Evolutionary conservation across 2,113 vertebrate species (phyloP).

Genomic region (Penelope pileata): DNA sequence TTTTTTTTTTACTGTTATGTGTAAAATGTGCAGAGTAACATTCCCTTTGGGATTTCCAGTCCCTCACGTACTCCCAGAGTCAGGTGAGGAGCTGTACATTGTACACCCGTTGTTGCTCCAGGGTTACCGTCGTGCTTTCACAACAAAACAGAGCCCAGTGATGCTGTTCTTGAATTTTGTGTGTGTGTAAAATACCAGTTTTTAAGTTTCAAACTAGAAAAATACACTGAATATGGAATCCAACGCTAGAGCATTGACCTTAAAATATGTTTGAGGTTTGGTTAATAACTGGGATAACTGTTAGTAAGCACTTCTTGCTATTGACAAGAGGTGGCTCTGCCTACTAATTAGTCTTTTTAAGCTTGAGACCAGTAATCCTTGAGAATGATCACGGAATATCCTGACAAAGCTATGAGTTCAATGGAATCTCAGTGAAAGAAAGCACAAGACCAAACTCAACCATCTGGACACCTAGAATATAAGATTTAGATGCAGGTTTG

Average conservation of each 20-base stretch:
- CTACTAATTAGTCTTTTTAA: slow-evolving; percentile 5
- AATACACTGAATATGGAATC: not conserved
- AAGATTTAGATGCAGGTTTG: rapidly evolving
- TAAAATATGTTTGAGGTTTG: not conserved
- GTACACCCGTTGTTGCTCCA: not conserved
- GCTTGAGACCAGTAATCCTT: not conserved
- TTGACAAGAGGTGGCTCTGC: not conserved
- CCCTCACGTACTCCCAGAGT: not conserved
- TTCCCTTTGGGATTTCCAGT: not conserved
- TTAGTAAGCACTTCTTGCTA: not conserved
- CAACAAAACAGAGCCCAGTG: not conserved
- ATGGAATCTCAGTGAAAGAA: not conserved
- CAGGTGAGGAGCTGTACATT: rapidly evolving
- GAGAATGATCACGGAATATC: not conserved
- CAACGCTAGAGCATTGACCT: not conserved
- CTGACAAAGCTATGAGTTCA: not conserved
- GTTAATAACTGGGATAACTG: not conserved
- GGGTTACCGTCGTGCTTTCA: not conserved
- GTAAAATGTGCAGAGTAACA: not conserved
- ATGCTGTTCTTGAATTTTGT: not conserved
- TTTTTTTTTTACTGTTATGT: not conserved
- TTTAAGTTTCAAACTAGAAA: not conserved
- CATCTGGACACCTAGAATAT: rapidly evolving
- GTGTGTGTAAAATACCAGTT: not conserved
- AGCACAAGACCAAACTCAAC: not conserved